Percentiles rank a stretch among this genome's conserved stretches.
These are phyloP conservation scores for Sinonovacula constricta DNA, from an alignment of 1,140 invertebrate species.

Conservation along the genomic window DNA sequence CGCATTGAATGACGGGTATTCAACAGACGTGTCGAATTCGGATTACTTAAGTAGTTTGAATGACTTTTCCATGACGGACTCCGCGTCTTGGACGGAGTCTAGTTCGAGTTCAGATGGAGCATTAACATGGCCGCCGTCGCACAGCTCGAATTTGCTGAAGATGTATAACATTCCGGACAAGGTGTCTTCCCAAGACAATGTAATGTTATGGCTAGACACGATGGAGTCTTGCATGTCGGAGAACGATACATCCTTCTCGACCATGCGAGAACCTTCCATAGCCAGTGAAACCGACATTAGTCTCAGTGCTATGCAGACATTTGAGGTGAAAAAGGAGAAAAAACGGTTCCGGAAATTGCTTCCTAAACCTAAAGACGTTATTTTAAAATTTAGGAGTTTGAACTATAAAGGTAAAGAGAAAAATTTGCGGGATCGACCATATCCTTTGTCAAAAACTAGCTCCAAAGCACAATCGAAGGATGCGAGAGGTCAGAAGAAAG, in stretches of 20 bases:
- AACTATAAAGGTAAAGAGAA: constrained; percentile 47
- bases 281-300: constrained; percentile 40
- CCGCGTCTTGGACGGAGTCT: constrained; percentile 34
- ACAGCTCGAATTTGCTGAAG: constrained; percentile 29
- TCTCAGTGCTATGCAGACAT: constrained; percentile 41
- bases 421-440: constrained; percentile 31
- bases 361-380: constrained; percentile 42
- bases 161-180: constrained; percentile 43
- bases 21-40: constrained; percentile 49
- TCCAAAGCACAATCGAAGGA: no score
- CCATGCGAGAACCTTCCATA: constrained; percentile 16
- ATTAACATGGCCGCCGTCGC: constrained; percentile 39
- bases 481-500: no score
- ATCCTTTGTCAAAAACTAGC: no score
- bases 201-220: constrained; percentile 44
- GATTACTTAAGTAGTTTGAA: constrained; percentile 52
- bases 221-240: constrained; percentile 17
- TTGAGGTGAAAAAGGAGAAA: constrained; percentile 44
- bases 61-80: constrained; percentile 44
- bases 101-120: constrained; percentile 42
- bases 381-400: constrained; percentile 46
- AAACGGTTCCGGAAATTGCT: constrained; percentile 40
- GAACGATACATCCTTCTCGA: constrained; percentile 19
- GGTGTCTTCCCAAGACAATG: constrained; percentile 38
- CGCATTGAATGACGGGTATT: constrained; percentile 26